These are phyloP conservation scores for Pelmatolapia mariae DNA, from an alignment of 2,113 vertebrate species.

Conservation along the genomic window DNA sequence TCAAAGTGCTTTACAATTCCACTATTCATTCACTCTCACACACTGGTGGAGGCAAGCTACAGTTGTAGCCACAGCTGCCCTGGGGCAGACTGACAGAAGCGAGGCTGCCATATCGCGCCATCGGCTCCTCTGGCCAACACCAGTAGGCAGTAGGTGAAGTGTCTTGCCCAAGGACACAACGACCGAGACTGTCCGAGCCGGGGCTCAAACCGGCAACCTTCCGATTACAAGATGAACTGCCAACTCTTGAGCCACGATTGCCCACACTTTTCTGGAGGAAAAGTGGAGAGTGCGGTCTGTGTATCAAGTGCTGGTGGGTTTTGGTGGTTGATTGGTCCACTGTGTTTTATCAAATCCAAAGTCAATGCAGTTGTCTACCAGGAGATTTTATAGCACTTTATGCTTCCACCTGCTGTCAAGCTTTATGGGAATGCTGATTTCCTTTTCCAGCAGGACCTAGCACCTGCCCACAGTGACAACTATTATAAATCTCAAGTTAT, in stretches of 20 bases:
- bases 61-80: neutral
- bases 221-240: neutral
- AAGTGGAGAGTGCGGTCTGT: neutral
- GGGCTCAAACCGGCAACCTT: accelerated
- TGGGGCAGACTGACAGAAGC: neutral
- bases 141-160: neutral
- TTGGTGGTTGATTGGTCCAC: neutral
- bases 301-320: neutral
- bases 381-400: neutral
- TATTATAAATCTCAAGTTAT: neutral
- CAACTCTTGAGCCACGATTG: neutral
- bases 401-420: neutral
- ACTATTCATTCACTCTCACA: neutral
- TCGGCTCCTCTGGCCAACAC: too few relatives aligned
- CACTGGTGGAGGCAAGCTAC: neutral
- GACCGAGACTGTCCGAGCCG: accelerated
- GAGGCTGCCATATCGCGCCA: too few relatives aligned
- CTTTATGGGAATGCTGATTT: neutral
- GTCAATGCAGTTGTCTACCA: neutral
- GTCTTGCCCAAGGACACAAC: neutral
- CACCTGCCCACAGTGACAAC: neutral
- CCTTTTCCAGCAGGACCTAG: neutral
- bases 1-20: neutral
- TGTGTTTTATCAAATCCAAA: neutral
- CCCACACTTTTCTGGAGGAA: neutral